These are phyloP conservation scores for Emydocephalus ijimae DNA, from an alignment of 2,113 vertebrate genomes.

Conservation along the genomic window DNA sequence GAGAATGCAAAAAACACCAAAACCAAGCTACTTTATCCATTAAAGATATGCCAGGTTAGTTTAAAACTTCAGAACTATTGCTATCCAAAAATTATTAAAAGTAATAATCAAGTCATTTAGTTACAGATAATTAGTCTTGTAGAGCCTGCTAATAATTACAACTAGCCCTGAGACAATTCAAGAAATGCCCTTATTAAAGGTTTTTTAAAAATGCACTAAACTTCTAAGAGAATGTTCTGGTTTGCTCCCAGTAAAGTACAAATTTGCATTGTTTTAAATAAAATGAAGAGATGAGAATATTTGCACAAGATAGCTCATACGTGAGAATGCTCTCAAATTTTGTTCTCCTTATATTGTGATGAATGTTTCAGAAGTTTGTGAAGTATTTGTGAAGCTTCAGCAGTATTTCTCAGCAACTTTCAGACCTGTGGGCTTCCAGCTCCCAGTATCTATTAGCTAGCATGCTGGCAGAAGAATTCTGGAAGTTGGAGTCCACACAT, in stretches of 20 bases:
- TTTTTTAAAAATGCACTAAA: conserved; percentile 31
- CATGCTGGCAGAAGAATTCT: background rate
- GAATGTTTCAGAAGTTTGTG: conserved; percentile 15
- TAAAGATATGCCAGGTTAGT: conserved; percentile 8
- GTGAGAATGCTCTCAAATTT: conserved; percentile 31
- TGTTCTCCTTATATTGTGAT: background rate
- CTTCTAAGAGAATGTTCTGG: conserved; percentile 31
- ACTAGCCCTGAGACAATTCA: conserved; percentile 40
- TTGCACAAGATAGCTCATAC: conserved; percentile 44
- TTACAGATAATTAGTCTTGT: conserved; percentile 47
- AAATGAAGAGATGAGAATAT: conserved; percentile 23
- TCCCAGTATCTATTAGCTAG: no score
- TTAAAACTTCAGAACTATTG: background rate
- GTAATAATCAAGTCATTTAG: conserved; percentile 48
- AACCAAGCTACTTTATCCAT: background rate
- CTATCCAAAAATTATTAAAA: conserved; percentile 39
- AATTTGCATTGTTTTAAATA: conserved; percentile 38
- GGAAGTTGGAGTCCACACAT: background rate
- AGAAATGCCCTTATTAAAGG: conserved; percentile 19
- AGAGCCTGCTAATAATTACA: conserved; percentile 55
- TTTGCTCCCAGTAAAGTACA: conserved; percentile 42
- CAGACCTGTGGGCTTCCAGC: background rate
- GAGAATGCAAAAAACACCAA: background rate
- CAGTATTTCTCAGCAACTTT: conserved; percentile 1
- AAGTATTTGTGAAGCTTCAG: conserved; percentile 18